Percentiles rank a stretch among this genome's conserved stretches.
phyloP scores from a whole-genome alignment of 2,113 vertebrate species.

The Ctenodactylus gundi region DNA sequence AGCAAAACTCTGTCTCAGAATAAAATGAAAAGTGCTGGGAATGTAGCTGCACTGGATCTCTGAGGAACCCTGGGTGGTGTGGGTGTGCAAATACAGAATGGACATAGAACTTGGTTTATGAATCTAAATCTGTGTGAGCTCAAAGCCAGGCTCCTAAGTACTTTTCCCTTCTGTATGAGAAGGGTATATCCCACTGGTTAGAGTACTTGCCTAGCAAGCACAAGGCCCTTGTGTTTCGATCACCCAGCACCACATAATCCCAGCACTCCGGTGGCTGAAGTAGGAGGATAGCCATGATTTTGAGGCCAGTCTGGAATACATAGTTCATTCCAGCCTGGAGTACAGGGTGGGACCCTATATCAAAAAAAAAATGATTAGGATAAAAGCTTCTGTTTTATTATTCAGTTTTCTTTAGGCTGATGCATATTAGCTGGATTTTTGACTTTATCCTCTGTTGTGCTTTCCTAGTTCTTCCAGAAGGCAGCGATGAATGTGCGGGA shows the following conservation, averaged over 20 bases:
- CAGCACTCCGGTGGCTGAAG: no score
- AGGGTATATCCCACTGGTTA: no score
- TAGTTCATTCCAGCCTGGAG: no score
- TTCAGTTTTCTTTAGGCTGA: neutral
- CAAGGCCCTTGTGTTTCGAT: no score
- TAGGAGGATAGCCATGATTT: no score
- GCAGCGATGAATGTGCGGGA: constrained; percentile 94
- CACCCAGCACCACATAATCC: no score
- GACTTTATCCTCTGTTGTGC: neutral
- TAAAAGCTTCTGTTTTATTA: neutral
- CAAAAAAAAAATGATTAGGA: no score
- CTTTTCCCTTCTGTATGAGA: neutral
- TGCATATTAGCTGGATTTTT: neutral
- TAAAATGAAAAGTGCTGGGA: no score
- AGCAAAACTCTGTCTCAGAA: no score
- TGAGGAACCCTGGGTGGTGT: neutral
- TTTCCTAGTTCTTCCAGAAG: constrained; percentile 94
- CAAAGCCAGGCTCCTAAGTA: neutral
- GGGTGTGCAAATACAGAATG: neutral
- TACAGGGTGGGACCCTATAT: no score
- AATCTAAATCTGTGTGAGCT: neutral
- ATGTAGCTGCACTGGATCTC: neutral
- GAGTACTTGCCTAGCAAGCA: no score
- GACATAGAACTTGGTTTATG: neutral
- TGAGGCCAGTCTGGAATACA: no score